Evolutionary conservation across 2,113 vertebrate genomes (phyloP).

Genomic region (Syngnathus floridae): DNA sequence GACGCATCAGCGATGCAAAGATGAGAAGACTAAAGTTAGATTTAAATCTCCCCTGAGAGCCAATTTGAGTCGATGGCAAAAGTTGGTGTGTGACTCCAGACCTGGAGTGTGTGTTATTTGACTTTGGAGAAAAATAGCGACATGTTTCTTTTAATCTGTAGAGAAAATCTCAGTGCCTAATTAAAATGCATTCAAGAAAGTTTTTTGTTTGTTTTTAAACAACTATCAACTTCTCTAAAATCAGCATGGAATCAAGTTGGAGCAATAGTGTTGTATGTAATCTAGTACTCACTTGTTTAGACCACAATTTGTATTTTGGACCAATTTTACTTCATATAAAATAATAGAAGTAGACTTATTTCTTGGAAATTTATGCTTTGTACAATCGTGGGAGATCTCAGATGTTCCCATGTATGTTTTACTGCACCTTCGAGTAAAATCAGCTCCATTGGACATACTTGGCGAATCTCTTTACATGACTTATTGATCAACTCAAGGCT

Average conservation of each 20-base stretch:
- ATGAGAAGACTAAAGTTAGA: constrained; percentile 34
- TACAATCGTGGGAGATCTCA: background rate
- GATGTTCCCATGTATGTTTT: background rate
- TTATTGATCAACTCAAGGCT: background rate
- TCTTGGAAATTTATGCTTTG: no score
- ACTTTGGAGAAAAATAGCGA: background rate
- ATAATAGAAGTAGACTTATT: no score
- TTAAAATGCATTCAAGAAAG: background rate
- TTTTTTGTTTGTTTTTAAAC: background rate
- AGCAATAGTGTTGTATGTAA: background rate
- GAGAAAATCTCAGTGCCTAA: background rate
- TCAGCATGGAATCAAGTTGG: background rate
- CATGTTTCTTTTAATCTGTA: background rate
- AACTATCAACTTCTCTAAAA: background rate
- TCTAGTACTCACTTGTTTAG: background rate
- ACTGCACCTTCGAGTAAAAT: background rate
- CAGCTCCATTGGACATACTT: background rate
- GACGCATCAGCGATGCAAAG: constrained; percentile 23
- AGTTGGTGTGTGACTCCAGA: constrained; percentile 10
- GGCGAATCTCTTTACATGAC: background rate
- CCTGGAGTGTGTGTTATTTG: constrained; percentile 18
- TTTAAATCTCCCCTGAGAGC: constrained; percentile 37
- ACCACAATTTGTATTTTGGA: background rate
- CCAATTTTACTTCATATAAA: no score
- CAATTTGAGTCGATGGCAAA: constrained; percentile 39